A percentile compares a stretch with the other conserved stretches of the same genome.
phyloP scores from a whole-genome alignment of 2,113 vertebrate species.

The Seriola aureovittata region DNA sequence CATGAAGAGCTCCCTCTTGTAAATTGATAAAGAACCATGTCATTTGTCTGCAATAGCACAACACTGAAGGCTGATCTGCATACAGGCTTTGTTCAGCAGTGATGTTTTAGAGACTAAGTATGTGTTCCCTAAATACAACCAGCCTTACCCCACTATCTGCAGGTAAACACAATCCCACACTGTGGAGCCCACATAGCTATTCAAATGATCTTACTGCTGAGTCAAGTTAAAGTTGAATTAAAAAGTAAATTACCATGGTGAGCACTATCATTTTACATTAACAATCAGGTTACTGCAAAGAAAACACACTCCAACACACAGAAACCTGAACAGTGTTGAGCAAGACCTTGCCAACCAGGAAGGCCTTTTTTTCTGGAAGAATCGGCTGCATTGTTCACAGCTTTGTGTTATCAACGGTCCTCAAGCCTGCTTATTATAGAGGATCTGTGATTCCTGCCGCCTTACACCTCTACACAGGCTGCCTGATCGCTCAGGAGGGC shows the following conservation, averaged over 20 bases:
- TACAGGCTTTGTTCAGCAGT: neutral
- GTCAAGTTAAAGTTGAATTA: constrained; percentile 61
- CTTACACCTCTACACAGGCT: constrained; percentile 42
- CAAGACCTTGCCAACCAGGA: constrained; percentile 38
- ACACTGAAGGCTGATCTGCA: neutral
- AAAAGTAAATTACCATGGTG: constrained; percentile 50
- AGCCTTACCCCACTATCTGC: neutral
- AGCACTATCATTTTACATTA: constrained; percentile 71
- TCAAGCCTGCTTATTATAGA: constrained; percentile 33
- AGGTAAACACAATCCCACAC: constrained; percentile 28
- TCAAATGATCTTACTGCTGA: constrained; percentile 49
- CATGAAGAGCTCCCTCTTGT: neutral
- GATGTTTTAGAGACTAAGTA: constrained; percentile 8
- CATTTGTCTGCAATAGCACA: neutral
- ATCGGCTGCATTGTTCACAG: constrained; percentile 65
- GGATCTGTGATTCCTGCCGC: constrained; percentile 58
- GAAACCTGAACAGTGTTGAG: constrained; percentile 64
- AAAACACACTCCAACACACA: constrained; percentile 46
- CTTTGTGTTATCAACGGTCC: constrained; percentile 47
- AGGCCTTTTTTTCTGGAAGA: constrained; percentile 57
- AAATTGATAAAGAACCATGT: neutral
- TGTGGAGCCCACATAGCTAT: constrained; percentile 37
- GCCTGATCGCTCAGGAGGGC: constrained; percentile 27
- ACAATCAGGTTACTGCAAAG: constrained; percentile 64
- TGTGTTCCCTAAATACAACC: constrained; percentile 7